Evolutionary conservation across 2,888 invertebrate genomes (phyloP).

Genomic region (Chironomus riparius): DNA sequence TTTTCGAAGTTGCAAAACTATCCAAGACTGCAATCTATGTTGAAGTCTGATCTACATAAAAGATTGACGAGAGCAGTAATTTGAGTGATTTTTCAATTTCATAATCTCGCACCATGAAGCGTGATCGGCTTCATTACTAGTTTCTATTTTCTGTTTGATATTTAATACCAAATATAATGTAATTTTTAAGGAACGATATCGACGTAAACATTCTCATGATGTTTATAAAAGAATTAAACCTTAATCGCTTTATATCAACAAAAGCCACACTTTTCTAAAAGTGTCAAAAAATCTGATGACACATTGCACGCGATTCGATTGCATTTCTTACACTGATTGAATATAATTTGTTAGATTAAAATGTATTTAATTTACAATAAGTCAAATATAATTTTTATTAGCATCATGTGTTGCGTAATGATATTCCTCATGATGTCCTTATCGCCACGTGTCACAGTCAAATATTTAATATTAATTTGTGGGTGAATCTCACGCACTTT

Average conservation of each 20-base stretch:
- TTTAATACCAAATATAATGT: too few relatives aligned
- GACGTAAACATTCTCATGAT: not conserved
- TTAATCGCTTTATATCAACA: not conserved
- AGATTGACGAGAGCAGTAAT: too few relatives aligned
- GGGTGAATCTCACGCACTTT: slow-evolving; percentile 6
- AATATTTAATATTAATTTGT: slow-evolving; percentile 25
- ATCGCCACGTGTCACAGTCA: slow-evolving; percentile 12
- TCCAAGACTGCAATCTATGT: too few relatives aligned
- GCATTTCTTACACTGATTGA: not conserved
- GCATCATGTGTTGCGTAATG: not conserved
- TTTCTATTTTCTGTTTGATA: too few relatives aligned
- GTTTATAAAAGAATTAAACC: not conserved
- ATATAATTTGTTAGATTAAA: slow-evolving; percentile 20
- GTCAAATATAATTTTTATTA: not conserved
- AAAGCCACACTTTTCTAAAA: not conserved
- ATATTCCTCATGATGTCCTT: not conserved
- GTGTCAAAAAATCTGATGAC: slow-evolving; percentile 6
- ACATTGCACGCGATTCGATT: not conserved
- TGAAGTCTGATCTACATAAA: too few relatives aligned
- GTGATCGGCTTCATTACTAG: too few relatives aligned
- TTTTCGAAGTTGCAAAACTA: too few relatives aligned
- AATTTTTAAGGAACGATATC: too few relatives aligned
- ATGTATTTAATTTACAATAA: not conserved
- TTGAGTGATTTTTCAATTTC: too few relatives aligned
- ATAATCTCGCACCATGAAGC: too few relatives aligned